Conservation (phyloP, 23 tunicate species). For the Ascidia mentula region DNA sequence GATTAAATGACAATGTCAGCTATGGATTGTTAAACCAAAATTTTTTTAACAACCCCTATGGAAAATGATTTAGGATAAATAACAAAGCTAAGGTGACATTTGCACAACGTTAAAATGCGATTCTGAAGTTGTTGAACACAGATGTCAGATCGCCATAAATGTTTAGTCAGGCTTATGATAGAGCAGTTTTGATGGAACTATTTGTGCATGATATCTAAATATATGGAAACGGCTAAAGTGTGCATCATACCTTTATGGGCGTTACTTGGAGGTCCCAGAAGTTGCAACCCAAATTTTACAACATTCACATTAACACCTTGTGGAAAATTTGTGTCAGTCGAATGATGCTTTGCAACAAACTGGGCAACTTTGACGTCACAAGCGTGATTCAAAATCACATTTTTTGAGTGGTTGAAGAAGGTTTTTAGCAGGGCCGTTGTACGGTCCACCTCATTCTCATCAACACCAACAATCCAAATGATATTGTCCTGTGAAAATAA, state of each 20-base stretch:
- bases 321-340: background rate
- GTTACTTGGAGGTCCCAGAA: background rate
- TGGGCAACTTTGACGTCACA: background rate
- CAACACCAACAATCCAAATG: background rate
- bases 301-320: background rate
- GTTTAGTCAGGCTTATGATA: too few species aligned
- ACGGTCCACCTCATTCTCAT: background rate
- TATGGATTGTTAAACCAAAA: too few species aligned
- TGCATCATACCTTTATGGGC: background rate
- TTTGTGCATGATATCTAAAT: too few species aligned
- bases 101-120: too few species aligned
- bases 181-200: too few species aligned
- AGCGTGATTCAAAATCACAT: background rate
- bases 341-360: background rate
- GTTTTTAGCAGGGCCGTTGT: background rate
- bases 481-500: constrained; percentile 1
- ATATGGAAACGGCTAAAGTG: too few species aligned
- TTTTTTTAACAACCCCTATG: too few species aligned
- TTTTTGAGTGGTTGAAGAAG: background rate
- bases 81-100: too few species aligned
- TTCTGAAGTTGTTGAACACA: too few species aligned
- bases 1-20: too few species aligned
- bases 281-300: background rate
- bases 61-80: too few species aligned
- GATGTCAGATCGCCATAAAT: too few species aligned